Evolutionary conservation across 2,888 invertebrate species (phyloP).

Genomic region (Ommatoiulus sabulosus): DNA sequence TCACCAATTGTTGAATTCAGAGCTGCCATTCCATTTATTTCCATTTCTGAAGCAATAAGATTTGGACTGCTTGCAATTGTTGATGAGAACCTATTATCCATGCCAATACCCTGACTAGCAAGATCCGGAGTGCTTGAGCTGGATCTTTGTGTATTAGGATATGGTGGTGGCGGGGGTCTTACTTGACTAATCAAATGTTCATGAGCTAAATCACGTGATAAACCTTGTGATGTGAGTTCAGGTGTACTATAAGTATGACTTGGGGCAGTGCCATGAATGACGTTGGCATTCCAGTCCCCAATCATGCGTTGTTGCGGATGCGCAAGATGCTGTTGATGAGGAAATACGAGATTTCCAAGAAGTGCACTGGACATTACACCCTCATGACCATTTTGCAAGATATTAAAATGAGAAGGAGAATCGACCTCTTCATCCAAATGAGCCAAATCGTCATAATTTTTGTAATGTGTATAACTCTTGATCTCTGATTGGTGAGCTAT

Average conservation of each 20-base stretch:
- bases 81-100: neutral
- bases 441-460: conserved; percentile 64
- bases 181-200: conserved; percentile 73
- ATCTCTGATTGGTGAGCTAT: conserved; percentile 56
- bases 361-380: neutral
- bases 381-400: neutral
- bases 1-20: neutral
- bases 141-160: conserved; percentile 76
- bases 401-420: conserved; percentile 52
- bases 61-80: conserved; percentile 15
- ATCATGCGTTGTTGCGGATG: conserved; percentile 46
- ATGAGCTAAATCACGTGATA: conserved; percentile 62
- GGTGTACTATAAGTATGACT: conserved; percentile 66
- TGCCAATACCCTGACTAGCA: conserved; percentile 68
- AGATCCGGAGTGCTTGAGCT: conserved; percentile 88
- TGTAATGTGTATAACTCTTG: conserved; percentile 63
- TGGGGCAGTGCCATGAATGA: conserved; percentile 56
- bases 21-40: neutral
- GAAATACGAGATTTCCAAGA: conserved; percentile 1
- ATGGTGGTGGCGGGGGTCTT: conserved; percentile 88
- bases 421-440: conserved; percentile 60
- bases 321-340: neutral
- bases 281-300: conserved; percentile 44
- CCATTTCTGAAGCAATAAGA: neutral
- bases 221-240: conserved; percentile 65